A percentile compares a stretch with the other conserved stretches of the same genome.
phyloP scores from a whole-genome alignment of 2,797 vertebrate species.

The Poecile montanus region DNA sequence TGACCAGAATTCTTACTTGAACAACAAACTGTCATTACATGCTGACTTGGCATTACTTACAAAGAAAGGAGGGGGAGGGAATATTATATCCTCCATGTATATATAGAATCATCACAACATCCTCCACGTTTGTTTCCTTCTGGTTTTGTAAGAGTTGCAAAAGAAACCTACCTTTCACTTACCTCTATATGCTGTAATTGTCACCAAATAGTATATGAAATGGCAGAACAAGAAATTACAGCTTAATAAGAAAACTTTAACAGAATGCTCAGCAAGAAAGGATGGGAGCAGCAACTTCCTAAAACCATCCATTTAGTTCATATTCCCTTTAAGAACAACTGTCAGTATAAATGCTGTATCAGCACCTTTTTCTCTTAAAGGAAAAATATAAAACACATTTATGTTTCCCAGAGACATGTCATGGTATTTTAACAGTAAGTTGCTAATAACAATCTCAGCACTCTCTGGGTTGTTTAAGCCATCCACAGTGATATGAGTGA shows the following conservation, averaged over 20 bases:
- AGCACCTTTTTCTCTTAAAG: background rate
- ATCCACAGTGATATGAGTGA: background rate
- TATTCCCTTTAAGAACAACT: background rate
- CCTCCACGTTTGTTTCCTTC: background rate
- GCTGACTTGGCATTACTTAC: background rate
- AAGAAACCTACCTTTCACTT: conserved; percentile 8
- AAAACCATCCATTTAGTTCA: background rate
- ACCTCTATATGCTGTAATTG: background rate
- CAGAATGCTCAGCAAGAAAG: background rate
- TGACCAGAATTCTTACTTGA: background rate
- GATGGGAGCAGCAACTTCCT: background rate
- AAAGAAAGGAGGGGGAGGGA: background rate
- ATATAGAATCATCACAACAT: background rate
- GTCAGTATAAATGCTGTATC: background rate
- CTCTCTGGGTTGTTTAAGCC: background rate
- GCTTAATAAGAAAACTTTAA: background rate
- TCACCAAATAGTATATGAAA: background rate
- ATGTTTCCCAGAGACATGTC: background rate
- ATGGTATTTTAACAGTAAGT: background rate
- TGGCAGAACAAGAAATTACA: background rate
- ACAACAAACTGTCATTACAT: background rate
- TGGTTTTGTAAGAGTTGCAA: background rate
- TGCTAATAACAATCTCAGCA: background rate
- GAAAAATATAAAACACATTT: background rate
- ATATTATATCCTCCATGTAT: background rate